These are phyloP conservation scores for Drosophila rhopaloa DNA, from an alignment of 1,140 invertebrate genomes.

Conservation along the genomic window DNA sequence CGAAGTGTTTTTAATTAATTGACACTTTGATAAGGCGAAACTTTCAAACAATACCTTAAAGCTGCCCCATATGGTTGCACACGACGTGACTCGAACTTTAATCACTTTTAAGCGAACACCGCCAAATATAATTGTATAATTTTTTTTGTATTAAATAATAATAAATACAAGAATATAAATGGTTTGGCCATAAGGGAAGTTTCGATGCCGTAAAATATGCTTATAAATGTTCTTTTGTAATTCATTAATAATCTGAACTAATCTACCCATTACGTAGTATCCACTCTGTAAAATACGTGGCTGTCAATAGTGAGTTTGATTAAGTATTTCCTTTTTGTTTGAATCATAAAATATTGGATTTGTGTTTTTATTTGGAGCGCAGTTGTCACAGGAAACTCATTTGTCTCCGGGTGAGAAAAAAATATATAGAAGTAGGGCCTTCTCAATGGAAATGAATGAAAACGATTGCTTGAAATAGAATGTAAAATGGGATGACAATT, in stretches of 20 bases:
- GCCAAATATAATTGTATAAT: conserved; percentile 18
- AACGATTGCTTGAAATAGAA: conserved; percentile 17
- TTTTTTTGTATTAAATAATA: conserved; percentile 22
- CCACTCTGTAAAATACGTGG: not conserved
- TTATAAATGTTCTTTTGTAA: no score
- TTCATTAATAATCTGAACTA: not conserved
- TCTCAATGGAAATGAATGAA: conserved; percentile 19
- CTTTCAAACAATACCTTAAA: conserved; percentile 26
- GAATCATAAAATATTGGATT: conserved; percentile 15
- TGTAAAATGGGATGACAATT: conserved; percentile 6
- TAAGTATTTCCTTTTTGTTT: conserved; percentile 34
- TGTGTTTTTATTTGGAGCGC: conserved; percentile 30
- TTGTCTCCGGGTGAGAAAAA: conserved; percentile 43
- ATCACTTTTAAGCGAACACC: not conserved
- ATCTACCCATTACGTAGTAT: not conserved
- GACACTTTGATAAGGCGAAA: conserved; percentile 38
- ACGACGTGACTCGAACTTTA: conserved; percentile 29
- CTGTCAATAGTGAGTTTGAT: conserved; percentile 19
- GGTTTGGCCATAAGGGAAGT: no score
- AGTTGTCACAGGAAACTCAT: conserved; percentile 59
- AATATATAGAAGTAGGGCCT: conserved; percentile 5
- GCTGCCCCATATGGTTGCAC: conserved; percentile 4
- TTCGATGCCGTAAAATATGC: no score
- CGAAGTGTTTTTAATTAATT: conserved; percentile 29
- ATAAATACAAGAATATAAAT: conserved; percentile 16